A percentile compares a stretch with the other conserved stretches of the same genome.
These are phyloP conservation scores for Phocoena sinus DNA, from an alignment of 2,113 vertebrate genomes.

Conservation along the genomic window DNA sequence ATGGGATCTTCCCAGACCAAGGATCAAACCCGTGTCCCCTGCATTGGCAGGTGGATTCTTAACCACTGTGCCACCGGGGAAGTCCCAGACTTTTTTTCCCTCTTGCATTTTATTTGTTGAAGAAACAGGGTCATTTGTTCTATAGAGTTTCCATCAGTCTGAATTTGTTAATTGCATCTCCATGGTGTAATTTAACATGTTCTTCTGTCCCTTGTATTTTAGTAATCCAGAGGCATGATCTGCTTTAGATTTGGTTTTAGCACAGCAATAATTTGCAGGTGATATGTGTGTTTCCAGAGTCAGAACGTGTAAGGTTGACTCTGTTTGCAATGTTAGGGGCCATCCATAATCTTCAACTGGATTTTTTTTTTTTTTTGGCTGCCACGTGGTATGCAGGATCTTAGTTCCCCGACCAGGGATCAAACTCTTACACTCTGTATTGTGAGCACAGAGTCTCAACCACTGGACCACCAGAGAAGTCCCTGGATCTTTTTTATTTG, in stretches of 20 bases:
- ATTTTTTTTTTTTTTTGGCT: not conserved
- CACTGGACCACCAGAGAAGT: too few species aligned
- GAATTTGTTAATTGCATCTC: not conserved
- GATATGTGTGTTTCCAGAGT: not conserved
- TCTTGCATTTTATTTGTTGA: not conserved
- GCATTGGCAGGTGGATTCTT: too few species aligned
- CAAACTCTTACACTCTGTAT: too few species aligned
- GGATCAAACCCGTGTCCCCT: too few species aligned
- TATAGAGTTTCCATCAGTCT: not conserved
- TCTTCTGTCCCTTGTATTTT: not conserved
- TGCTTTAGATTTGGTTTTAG: not conserved
- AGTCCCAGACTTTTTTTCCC: not conserved
- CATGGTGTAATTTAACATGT: not conserved
- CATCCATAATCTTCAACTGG: not conserved
- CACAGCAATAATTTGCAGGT: not conserved
- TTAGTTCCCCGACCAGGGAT: too few species aligned
- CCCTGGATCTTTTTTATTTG: too few species aligned
- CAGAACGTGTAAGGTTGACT: not conserved
- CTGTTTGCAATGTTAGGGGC: not conserved
- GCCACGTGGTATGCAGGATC: too few species aligned
- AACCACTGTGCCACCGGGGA: too few species aligned
- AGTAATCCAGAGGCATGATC: not conserved
- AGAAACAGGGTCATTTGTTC: not conserved
- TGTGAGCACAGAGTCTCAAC: too few species aligned
- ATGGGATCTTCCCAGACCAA: too few species aligned